These are phyloP conservation scores for Abrostola triplasia DNA, from an alignment of 2,888 invertebrate species.

Conservation along the genomic window DNA sequence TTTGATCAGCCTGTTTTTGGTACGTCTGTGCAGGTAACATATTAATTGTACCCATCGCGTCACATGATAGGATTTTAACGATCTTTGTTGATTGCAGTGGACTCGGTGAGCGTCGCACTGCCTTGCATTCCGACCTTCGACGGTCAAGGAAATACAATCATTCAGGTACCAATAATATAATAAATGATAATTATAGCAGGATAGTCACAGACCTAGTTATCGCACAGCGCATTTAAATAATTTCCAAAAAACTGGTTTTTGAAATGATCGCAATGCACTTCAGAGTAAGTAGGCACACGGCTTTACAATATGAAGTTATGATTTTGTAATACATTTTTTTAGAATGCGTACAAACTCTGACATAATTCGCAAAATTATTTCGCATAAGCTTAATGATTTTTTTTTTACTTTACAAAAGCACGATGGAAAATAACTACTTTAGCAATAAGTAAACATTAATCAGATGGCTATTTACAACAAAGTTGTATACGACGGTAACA, in stretches of 20 bases:
- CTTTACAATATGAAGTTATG: conserved; percentile 7
- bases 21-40: conserved; percentile 19
- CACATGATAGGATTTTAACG: conserved; percentile 66
- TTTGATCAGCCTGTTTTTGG: conserved; percentile 18
- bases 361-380: conserved; percentile 70
- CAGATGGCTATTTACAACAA: conserved; percentile 60
- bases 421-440: conserved; percentile 44
- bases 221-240: conserved; percentile 73
- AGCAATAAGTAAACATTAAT: conserved; percentile 51
- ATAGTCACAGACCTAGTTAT: conserved; percentile 69
- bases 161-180: conserved; percentile 76
- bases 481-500: conserved; percentile 68
- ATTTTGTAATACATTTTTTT: conserved; percentile 1
- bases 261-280: conserved; percentile 74
- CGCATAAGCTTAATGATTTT: conserved; percentile 71
- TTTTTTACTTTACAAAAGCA: conserved; percentile 44
- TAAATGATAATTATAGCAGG: conserved; percentile 73
- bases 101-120: conserved; percentile 75
- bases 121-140: conserved; percentile 81
- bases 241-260: conserved; percentile 44
- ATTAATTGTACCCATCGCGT: conserved; percentile 49
- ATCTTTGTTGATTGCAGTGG: conserved; percentile 64
- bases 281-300: conserved; percentile 50
- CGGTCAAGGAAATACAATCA: conserved; percentile 84
- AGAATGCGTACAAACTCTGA: conserved; percentile 50